Evolutionary conservation across 2,888 invertebrate species (phyloP), one percentile per base, ranked within the genome.

Genomic region (Tetrapedia diversipes): DNA sequence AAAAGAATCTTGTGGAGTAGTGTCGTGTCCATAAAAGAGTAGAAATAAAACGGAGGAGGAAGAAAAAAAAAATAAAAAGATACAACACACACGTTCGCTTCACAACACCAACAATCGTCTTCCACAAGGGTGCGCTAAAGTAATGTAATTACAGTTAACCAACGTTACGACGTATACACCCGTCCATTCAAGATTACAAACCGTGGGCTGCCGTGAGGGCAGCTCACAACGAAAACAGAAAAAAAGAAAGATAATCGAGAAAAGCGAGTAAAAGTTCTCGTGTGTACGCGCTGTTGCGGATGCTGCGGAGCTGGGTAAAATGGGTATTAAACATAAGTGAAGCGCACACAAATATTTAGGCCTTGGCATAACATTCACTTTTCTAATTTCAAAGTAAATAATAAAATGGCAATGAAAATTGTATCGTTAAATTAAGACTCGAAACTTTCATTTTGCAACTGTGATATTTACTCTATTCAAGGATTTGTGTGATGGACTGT

Each of bases 101-200:
- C 72, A 84, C 84, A 84, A 83, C 84, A 85, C 49, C 84, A 77
- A 84, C 81, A 84, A 66, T 82, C 85, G 57, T 64, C 63, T 82
- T 77, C 69, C 65, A 83, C 73, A 82, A 65, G 68, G 79, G 74
- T 83, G 83, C 85, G 85, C 82, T 71, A 80, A 49, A 64, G 60
- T 79, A 81, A 74, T 75, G 66, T 8, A 69, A 54, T 56, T 64
- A 69, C 78, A 64, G 41, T 68, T 66, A 78, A 61, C 45, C 72
- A 79, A 79, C 78, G 49, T 74, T 39, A 49, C 22, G 39, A 43
- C 57, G 51, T 68, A 34, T 65, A 54, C 66, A 78, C 70, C 73
- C 65, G 65, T 76, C 73, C 79, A 84, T 79, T 76, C 79, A 69
- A 63, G 32, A 63, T 76, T 72, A 61, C 68, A 78, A 70, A 65